Conservation (phyloP, 2,888 invertebrate genomes). For the Salticus scenicus region DNA sequence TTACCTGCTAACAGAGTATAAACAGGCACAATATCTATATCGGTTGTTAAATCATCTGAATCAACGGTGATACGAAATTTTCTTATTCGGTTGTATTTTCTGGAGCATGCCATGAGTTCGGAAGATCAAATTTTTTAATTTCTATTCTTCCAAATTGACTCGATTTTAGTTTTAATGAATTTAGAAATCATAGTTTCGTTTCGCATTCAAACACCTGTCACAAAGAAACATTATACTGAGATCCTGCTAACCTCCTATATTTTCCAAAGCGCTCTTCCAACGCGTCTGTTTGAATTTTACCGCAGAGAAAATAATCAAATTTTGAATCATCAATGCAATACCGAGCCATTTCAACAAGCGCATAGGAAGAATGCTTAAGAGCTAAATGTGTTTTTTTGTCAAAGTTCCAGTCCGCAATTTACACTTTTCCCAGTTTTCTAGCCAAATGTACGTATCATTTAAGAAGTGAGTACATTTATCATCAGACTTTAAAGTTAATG, state of each 20-base stretch:
- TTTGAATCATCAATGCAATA: slow-evolving; percentile 13
- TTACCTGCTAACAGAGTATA: slow-evolving; percentile 5
- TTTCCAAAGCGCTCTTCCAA: slow-evolving; percentile 9
- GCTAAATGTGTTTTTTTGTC: background rate
- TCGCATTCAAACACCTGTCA: slow-evolving; percentile 8
- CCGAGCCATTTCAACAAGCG: background rate
- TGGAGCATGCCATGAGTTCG: no score
- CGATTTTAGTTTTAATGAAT: no score
- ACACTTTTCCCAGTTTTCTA: background rate
- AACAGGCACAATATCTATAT: background rate
- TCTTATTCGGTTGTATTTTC: no score
- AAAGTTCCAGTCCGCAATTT: background rate
- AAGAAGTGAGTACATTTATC: background rate
- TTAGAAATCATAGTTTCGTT: background rate
- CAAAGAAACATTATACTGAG: slow-evolving; percentile 6
- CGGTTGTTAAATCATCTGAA: background rate
- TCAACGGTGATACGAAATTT: no score
- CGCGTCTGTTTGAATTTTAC: slow-evolving; percentile 23
- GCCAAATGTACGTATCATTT: background rate
- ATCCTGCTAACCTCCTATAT: slow-evolving; percentile 9
- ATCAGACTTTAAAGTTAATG: background rate
- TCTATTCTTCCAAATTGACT: no score
- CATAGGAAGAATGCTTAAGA: background rate
- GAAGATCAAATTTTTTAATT: no score
- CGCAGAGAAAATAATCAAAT: background rate